Conservation (phyloP, 2,113 vertebrate genomes). For the Pterophyllum scalare region DNA sequence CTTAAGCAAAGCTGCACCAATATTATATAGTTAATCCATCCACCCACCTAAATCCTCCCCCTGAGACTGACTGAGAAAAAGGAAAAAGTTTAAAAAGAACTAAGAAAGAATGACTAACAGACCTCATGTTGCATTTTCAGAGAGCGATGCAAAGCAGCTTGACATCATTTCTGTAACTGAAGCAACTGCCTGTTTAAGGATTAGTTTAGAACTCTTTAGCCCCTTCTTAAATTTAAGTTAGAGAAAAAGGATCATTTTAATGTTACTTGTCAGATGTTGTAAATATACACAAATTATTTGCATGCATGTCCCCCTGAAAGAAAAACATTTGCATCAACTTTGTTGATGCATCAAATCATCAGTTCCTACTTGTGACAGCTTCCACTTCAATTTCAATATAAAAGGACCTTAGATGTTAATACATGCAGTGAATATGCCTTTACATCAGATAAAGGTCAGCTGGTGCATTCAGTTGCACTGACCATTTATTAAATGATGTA, state of each 20-base stretch:
- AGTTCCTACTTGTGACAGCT: not conserved
- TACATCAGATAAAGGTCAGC: constrained; percentile 16
- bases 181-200: constrained; percentile 25
- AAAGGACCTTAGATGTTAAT: constrained; percentile 9
- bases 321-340: constrained; percentile 18
- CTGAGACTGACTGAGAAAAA: constrained; percentile 14
- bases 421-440: constrained; percentile 3
- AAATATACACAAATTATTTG: not conserved
- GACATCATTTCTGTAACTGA: constrained; percentile 22
- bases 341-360: not conserved
- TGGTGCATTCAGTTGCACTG: not conserved
- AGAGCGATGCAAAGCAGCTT: constrained; percentile 33
- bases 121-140: constrained; percentile 34
- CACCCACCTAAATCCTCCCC: constrained; percentile 30
- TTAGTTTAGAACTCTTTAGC: constrained; percentile 9
- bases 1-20: constrained; percentile 25
- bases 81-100: constrained; percentile 34
- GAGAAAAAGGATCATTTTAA: not conserved
- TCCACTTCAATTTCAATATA: not conserved
- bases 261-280: constrained; percentile 1
- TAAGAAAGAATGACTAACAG: constrained; percentile 30
- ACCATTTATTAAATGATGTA: constrained; percentile 11
- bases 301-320: not conserved
- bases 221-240: not conserved
- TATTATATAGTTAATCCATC: constrained; percentile 31